Percentiles rank a stretch among this genome's conserved stretches.
Conservation (phyloP, 2,888 invertebrate species). For the Proisotoma minuta region DNA sequence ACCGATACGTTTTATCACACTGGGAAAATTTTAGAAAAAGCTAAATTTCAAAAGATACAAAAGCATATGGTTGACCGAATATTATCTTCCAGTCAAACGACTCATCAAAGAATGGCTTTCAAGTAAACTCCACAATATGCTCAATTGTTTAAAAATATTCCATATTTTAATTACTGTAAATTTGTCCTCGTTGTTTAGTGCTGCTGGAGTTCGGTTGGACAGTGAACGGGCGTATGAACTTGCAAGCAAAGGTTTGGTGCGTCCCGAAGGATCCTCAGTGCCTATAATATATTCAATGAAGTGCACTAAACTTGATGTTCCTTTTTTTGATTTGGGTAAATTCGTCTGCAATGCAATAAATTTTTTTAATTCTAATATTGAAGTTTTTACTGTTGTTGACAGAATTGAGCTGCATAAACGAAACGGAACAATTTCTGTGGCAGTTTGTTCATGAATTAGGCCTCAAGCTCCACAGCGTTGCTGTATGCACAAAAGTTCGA, state of each 20-base stretch:
- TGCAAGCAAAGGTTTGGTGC: constrained; percentile 72
- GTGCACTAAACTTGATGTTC: constrained; percentile 73
- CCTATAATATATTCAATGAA: constrained; percentile 82
- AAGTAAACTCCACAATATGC: too few species aligned
- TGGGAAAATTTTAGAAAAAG: constrained; percentile 66
- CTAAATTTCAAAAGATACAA: constrained; percentile 67
- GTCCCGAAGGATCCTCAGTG: constrained; percentile 65
- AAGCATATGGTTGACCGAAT: constrained; percentile 66
- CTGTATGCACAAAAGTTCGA: constrained; percentile 72
- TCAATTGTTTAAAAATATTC: too few species aligned
- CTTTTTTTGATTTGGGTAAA: constrained; percentile 77
- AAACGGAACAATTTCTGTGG: constrained; percentile 71
- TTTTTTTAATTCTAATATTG: not conserved
- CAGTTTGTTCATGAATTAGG: constrained; percentile 79
- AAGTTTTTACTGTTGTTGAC: too few species aligned
- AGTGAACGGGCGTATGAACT: constrained; percentile 87
- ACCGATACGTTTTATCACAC: constrained; percentile 69
- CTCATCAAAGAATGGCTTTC: constrained; percentile 62
- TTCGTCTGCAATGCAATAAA: not conserved
- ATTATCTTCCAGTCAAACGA: constrained; percentile 73
- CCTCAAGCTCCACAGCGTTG: constrained; percentile 68
- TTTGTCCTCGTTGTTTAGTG: constrained; percentile 1
- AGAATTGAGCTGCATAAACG: constrained; percentile 86
- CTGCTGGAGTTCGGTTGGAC: constrained; percentile 71
- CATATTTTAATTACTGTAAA: not conserved